Evolutionary conservation across 2,888 invertebrate species (phyloP), one percentile per base, ranked within the genome.

Genomic region (Orthosia incerta): DNA sequence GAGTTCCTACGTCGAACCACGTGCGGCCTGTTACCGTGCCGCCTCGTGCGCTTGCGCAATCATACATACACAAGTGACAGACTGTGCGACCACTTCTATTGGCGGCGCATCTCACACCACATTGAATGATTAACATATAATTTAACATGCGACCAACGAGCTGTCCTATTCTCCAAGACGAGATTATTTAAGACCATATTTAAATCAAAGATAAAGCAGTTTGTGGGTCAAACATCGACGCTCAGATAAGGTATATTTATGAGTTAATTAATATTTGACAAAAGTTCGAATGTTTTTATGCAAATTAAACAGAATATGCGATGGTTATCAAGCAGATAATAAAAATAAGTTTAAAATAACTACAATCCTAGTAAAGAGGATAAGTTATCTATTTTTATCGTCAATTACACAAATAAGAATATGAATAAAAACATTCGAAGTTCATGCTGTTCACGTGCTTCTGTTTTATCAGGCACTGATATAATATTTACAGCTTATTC

Each of bases 81-180:
- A 79, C 72, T 72, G 71, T 75, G 72, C 61, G 82, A 74, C 77
- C 64, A 77, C 50, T 69, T 69, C 57, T 76, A 83, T 83, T 77
- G 82, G 67, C 71, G 74, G 68, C 62, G 79, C 71, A 78, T 76
- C 76, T 76, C 83, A 76, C 70, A 72, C 78, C 74, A 80, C 74
- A 85, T 85, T 84, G 82, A 84, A 85, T 84, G 84, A 86, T 82
- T 78, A 82, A 78, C 80, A 76, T 45, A 71, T 76, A 76, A 79
- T 82, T 85, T 74, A 78, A 75, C 65, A 79, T 69, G 53, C 75
- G 56, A 71, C 65, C 55, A 64, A 31, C 59, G 56, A 69, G 62
- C 51, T 56, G 46, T 51, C 70, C 64, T 61, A 65, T 74, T 59
- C 60, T 80, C 60, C 57, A 63, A 72, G 60, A 64, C 50, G 26